Base-by-base conservation (phyloP, 2,888 invertebrate species). In the Hirtodrosophila alboralis region DNA sequence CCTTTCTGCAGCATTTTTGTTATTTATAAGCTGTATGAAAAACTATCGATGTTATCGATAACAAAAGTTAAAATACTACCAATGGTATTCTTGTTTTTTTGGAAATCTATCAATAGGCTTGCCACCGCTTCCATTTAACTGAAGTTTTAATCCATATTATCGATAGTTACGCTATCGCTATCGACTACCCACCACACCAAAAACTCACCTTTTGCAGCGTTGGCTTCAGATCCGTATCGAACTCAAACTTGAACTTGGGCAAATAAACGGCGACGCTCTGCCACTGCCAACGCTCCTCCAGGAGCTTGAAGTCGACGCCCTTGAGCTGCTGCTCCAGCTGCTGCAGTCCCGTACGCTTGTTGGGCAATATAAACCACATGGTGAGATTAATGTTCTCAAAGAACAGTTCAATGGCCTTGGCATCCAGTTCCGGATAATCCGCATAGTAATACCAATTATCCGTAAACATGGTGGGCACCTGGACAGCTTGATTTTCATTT, bases 211-310 rank as follows among this genome's bases (percentile, higher is more conserved):
- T 92, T n/a, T 91, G 88, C 38, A 96, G 89, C n/a, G 93, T 83
- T 0, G 91, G 90, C 8, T 91, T 91, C 33, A 96, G 90, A 62
- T 95, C 92, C 8, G 95, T 93, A 64, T 93, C 93, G 9, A 93
- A 93, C 90, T 96, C 96, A 48, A 96, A 93, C 90, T 95, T 96
- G 89, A 97, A 97, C 90, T 95, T 96, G 9, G 97, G 97, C 45
- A 97, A 84, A 18, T 92, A 92, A 5, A 96, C 92, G 40, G 72
- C 64, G 1, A 90, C 94, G 86, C 94, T 94, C 3, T 91, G 91
- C 7, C 87, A 83, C 58, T 84, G 84, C 92, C 93, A 91, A 16
- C 90, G 91, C 0, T 91, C 88, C 4, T 91, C 90, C 10, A 95
- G 84, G 4, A 93, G 92, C 0, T 89, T 87, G 30, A 96, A 87